Conservation (phyloP, 2,797 vertebrate species). For the Sebastes hopkinsi region DNA sequence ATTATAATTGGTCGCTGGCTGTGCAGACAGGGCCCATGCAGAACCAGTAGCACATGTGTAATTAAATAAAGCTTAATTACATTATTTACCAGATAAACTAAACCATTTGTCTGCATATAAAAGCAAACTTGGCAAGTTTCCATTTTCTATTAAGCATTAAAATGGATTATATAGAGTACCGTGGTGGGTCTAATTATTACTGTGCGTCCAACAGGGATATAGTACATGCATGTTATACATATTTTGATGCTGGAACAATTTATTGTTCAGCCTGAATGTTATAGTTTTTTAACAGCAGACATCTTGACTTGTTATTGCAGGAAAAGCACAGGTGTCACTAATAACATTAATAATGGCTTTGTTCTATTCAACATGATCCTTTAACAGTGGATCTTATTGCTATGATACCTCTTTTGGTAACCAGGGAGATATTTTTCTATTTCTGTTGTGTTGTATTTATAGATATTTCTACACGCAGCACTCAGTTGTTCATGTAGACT, state of each 20-base stretch:
- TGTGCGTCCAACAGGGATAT: neutral
- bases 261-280: neutral
- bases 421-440: constrained; percentile 35
- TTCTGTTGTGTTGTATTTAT: constrained; percentile 20
- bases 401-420: constrained; percentile 45
- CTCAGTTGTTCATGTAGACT: neutral
- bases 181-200: neutral
- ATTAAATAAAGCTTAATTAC: neutral
- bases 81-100: neutral
- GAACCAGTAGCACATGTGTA: neutral
- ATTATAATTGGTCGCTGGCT: neutral
- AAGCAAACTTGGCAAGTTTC: neutral
- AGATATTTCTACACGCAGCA: neutral
- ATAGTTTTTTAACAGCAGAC: neutral
- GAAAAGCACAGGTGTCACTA: neutral
- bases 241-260: neutral
- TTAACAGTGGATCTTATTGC: constrained; percentile 30
- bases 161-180: neutral
- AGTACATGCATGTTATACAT: neutral
- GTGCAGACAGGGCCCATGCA: neutral
- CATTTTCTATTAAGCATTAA: neutral
- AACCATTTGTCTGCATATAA: neutral
- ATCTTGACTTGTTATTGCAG: neutral
- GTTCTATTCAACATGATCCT: neutral
- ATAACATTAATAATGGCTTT: neutral